These are phyloP conservation scores for Oryzias curvinotus DNA, from an alignment of 2,113 vertebrate species.

Conservation along the genomic window DNA sequence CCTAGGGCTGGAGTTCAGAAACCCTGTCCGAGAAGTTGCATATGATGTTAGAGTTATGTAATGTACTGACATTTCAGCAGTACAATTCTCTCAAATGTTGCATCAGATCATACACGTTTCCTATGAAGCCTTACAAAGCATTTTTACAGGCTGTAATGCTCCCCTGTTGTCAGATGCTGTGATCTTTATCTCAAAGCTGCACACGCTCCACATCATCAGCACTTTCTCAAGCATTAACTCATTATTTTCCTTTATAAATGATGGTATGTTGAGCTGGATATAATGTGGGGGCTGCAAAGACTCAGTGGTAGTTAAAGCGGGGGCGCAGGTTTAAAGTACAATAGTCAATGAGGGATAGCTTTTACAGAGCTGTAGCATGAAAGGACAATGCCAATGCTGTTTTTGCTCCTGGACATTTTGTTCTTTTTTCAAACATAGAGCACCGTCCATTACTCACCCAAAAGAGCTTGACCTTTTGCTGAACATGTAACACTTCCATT, in stretches of 20 bases:
- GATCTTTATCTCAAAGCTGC: no score
- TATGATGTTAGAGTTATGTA: no score
- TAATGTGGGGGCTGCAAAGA: conserved; percentile 1
- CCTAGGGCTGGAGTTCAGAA: no score
- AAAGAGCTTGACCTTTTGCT: conserved; percentile 33
- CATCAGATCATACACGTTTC: no score
- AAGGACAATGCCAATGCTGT: conserved; percentile 19
- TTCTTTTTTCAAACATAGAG: conserved; percentile 23
- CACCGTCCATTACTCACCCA: conserved; percentile 61
- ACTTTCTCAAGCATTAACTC: no score
- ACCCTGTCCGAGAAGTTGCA: no score
- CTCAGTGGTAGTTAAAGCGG: not conserved
- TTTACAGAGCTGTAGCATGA: conserved; percentile 38
- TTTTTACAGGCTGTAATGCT: no score
- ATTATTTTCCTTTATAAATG: not conserved
- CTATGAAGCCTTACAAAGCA: no score
- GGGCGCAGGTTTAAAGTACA: conserved; percentile 6
- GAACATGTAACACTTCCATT: conserved; percentile 45
- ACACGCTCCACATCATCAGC: no score
- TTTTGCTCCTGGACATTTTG: conserved; percentile 8
- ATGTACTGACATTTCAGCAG: no score
- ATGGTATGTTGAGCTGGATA: not conserved
- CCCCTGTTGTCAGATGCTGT: no score
- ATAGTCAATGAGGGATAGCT: conserved; percentile 8
- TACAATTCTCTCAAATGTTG: no score